These are phyloP conservation scores for Ciconia boyciana DNA, from an alignment of 2,113 vertebrate genomes.

Conservation along the genomic window DNA sequence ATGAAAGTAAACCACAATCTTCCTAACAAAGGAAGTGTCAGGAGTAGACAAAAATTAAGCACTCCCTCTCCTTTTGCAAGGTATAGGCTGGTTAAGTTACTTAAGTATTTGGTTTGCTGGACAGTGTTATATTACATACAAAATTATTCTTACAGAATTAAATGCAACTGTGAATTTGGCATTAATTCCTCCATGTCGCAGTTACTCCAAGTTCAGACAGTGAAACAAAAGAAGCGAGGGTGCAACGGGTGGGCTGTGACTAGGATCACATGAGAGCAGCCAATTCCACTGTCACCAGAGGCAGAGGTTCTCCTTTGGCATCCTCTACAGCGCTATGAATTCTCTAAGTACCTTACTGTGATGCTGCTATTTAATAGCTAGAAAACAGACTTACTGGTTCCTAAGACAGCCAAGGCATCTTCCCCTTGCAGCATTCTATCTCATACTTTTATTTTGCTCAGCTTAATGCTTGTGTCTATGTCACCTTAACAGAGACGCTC, in stretches of 20 bases:
- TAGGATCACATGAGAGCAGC: background rate
- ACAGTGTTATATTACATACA: background rate
- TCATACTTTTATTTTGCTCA: background rate
- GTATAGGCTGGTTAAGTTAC: background rate
- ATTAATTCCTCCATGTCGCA: background rate
- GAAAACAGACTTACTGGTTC: background rate
- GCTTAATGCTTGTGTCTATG: background rate
- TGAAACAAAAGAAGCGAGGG: rapidly evolving
- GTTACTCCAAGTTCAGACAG: background rate
- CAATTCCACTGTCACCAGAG: background rate
- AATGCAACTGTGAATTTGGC: background rate
- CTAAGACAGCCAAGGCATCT: background rate
- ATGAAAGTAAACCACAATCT: background rate
- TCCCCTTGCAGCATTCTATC: background rate
- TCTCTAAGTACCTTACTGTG: background rate
- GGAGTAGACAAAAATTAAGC: background rate
- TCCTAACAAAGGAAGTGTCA: background rate
- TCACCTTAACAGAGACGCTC: background rate
- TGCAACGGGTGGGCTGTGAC: background rate
- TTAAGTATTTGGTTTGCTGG: background rate
- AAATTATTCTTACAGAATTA: background rate
- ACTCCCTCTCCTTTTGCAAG: background rate
- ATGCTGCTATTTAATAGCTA: background rate
- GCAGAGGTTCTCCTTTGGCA: background rate
- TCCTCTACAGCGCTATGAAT: background rate